phyloP scores from a whole-genome alignment of 1,140 invertebrate genomes.

The Ephestia elutella region DNA sequence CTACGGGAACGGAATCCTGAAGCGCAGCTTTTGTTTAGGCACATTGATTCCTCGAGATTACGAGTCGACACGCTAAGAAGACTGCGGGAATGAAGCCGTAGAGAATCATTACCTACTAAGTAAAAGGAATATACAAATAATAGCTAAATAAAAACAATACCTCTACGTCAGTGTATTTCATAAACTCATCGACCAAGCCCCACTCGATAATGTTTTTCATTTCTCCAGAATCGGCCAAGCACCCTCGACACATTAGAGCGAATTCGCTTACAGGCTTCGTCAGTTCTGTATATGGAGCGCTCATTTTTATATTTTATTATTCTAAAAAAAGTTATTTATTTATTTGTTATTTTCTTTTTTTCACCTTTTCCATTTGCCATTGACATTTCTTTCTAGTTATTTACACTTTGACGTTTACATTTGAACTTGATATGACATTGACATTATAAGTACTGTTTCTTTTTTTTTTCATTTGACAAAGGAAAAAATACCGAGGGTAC shows the following conservation, averaged over 20 bases:
- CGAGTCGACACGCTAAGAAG: too few relatives aligned
- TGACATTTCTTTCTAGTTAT: too few relatives aligned
- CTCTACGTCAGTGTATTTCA: conserved; percentile 42
- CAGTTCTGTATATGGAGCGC: conserved; percentile 16
- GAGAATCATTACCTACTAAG: too few relatives aligned
- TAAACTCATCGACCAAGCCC: conserved; percentile 47
- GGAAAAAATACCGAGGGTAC: neutral
- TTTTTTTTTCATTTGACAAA: neutral
- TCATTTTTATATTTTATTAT: conserved; percentile 13
- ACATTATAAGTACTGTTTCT: too few relatives aligned
- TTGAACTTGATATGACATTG: neutral
- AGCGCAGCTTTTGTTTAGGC: too few relatives aligned
- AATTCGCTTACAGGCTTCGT: conserved; percentile 17
- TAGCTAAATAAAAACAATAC: conserved; percentile 26
- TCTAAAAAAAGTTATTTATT: neutral
- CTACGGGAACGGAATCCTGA: too few relatives aligned
- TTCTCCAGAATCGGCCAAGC: conserved; percentile 35
- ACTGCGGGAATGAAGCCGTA: too few relatives aligned
- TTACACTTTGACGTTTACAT: too few relatives aligned
- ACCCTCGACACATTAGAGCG: conserved; percentile 46
- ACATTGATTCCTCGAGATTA: too few relatives aligned
- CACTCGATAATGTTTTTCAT: conserved; percentile 62
- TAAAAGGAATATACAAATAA: too few relatives aligned
- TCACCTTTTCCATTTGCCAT: too few relatives aligned
- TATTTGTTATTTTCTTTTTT: too few relatives aligned